These are phyloP conservation scores for Oncorhynchus tshawytscha DNA, from an alignment of 2,113 vertebrate species.

Conservation along the genomic window DNA sequence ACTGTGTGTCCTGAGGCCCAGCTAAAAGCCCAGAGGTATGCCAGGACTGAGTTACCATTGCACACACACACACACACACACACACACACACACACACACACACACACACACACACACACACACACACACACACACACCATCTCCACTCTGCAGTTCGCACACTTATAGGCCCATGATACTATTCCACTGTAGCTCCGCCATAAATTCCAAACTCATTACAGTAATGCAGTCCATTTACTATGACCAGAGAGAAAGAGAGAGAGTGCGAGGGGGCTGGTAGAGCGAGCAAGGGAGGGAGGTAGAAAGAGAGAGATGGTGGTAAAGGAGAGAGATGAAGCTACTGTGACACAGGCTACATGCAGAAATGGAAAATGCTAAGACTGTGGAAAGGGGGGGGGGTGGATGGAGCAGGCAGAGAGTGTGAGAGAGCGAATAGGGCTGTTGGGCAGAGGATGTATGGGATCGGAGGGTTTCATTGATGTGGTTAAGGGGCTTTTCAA, in stretches of 20 bases:
- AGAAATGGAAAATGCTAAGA: too few species aligned
- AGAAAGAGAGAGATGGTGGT: too few species aligned
- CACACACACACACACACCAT: conserved; percentile 25
- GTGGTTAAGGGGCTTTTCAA: conserved; percentile 69
- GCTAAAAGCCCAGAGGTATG: too few species aligned
- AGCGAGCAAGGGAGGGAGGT: too few species aligned
- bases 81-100: conserved; percentile 1
- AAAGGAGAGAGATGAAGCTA: too few species aligned
- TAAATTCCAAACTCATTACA: background rate
- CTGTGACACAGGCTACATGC: too few species aligned
- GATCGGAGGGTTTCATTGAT: conserved; percentile 59
- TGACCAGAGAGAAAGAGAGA: background rate
- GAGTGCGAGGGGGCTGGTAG: background rate
- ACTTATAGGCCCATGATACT: background rate
- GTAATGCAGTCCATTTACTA: conserved; percentile 3
- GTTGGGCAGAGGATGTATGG: conserved; percentile 5
- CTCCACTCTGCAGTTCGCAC: background rate
- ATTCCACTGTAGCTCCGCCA: background rate
- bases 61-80: conserved; percentile 6
- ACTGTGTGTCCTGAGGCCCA: too few species aligned
- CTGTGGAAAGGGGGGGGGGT: too few species aligned
- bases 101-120: too few species aligned
- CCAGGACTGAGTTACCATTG: background rate
- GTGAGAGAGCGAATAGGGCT: too few species aligned
- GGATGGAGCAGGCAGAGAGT: too few species aligned